These are phyloP conservation scores for silkworm (Bombyx mori) DNA, from an alignment of 1,140 invertebrate genomes.

Conservation along the genomic window ASM3026992v2 NC_085115.1:5124001-5124500, in stretches of 20 bases:
- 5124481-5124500: too few relatives aligned
- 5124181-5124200: background rate
- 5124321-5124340: too few relatives aligned
- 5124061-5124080: background rate
- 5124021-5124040: background rate
- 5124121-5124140: slow-evolving; percentile 9
- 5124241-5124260: background rate
- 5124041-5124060: background rate
- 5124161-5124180: slow-evolving; percentile 7
- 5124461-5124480: too few relatives aligned
- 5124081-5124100: too few relatives aligned
- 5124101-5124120: background rate
- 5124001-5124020: background rate
- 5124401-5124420: slow-evolving; percentile 12
- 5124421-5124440: slow-evolving; percentile 8
- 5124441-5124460: background rate
- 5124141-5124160: slow-evolving; percentile 12
- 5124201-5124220: slow-evolving; percentile 4
- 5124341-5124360: too few relatives aligned
- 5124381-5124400: slow-evolving; percentile 2
- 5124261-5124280: too few relatives aligned
- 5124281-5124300: too few relatives aligned
- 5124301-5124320: too few relatives aligned
- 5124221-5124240: background rate
- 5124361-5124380: too few relatives aligned